phyloP scores from a whole-genome alignment of 1,140 invertebrate species.

The Frieseomelitta varia region DNA sequence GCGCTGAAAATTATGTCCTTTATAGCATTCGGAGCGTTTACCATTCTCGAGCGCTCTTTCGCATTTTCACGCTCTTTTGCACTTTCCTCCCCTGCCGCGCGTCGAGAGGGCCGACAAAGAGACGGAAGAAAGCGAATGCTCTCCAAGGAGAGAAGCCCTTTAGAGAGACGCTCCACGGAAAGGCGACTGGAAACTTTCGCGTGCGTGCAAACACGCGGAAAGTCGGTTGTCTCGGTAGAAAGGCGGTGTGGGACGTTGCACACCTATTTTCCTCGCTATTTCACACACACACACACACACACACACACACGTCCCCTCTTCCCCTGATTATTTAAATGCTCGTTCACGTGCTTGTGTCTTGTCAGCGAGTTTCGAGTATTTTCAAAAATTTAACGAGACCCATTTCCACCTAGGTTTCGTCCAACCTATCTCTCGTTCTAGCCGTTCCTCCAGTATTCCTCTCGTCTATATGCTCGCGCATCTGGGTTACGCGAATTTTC shows the following conservation, averaged over 20 bases:
- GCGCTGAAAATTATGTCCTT: constrained; percentile 24
- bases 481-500: constrained; percentile 28
- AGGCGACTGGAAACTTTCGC: constrained; percentile 25
- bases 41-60: constrained; percentile 31
- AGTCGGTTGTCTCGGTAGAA: neutral
- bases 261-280: neutral
- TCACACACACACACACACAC: neutral
- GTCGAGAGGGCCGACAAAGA: constrained; percentile 23
- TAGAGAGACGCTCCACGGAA: constrained; percentile 5
- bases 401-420: neutral
- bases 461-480: neutral
- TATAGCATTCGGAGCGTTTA: constrained; percentile 48
- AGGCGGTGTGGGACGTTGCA: too few species aligned
- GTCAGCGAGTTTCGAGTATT: constrained; percentile 3
- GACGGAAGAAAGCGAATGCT: constrained; percentile 37
- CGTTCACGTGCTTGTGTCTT: neutral
- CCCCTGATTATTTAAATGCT: constrained; percentile 13
- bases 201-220: constrained; percentile 18
- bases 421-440: neutral
- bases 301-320: neutral
- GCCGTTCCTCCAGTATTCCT: too few species aligned
- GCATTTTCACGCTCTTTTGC: constrained; percentile 35
- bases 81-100: constrained; percentile 13
- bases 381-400: constrained; percentile 30
- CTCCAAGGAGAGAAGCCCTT: neutral